A percentile compares a stretch with the other conserved stretches of the same genome.
phyloP scores from a whole-genome alignment of 2,797 vertebrate species.

The Hippopotamyrus pictus region DNA sequence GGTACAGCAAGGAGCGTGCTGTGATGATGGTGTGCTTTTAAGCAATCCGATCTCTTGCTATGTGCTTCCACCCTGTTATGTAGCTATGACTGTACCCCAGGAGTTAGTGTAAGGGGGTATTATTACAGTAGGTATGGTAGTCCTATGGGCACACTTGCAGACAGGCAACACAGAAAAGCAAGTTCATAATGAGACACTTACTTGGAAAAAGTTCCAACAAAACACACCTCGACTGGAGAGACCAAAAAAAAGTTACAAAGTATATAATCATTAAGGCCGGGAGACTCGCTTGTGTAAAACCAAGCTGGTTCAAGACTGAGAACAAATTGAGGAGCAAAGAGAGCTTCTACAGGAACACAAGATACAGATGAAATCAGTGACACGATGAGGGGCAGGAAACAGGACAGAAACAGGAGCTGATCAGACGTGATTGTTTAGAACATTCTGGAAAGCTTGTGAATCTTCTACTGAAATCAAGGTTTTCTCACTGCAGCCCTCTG shows the following conservation, averaged over 20 bases:
- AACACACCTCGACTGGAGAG: not conserved
- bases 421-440: not conserved
- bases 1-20: not conserved
- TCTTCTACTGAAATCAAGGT: not conserved
- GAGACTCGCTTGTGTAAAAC: not conserved
- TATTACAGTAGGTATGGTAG: not conserved
- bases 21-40: not conserved
- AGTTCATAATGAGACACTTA: not conserved
- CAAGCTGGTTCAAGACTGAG: not conserved
- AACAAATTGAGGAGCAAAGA: not conserved
- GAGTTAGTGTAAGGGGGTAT: not conserved
- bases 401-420: not conserved
- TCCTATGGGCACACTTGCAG: not conserved
- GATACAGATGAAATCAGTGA: not conserved
- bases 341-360: not conserved
- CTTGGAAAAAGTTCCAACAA: not conserved
- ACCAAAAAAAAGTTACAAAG: not conserved
- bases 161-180: not conserved
- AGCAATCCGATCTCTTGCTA: not conserved
- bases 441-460: not conserved
- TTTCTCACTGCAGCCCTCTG: not conserved
- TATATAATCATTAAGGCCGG: not conserved
- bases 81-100: not conserved
- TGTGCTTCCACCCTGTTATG: not conserved
- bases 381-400: not conserved